Evolutionary conservation across 2,113 vertebrate species (phyloP), one percentile per base, ranked within the genome.

Genomic region (Archilochus colubris): DNA sequence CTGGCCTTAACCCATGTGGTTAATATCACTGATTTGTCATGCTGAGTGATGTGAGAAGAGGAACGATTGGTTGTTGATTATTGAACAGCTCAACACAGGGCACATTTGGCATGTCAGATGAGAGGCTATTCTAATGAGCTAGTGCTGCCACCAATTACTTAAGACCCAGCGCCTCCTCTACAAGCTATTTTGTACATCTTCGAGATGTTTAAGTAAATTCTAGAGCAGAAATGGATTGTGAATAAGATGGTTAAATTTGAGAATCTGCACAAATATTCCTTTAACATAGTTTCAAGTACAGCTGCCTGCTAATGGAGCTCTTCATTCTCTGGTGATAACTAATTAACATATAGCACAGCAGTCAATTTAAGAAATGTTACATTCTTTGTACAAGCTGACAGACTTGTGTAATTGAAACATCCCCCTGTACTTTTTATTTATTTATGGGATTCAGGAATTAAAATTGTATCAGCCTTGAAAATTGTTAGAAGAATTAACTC

Each of bases 21-120:
- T 98, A 97, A 97, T 97, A 97, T 97, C 95, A 97, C 97, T 96
- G 97, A 97, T 98, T 97, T 97, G 96, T 98, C 97, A 98, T 92
- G 83, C 89, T 96, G 96, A 97, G 94, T 97, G 94, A 95, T 80
- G 93, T 94, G 97, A 92, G 77, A 96, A 97, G 89, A 97, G 94
- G 93, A 97, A 96, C 92, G 74, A 97, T 97, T 95, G 97, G 96
- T 96, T 96, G 95, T 88, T 98, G 97, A 97, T 98, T 97, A 98
- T 98, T 96, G 97, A 97, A 79, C 82, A 85, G 91, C 96, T 97
- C 97, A 97, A 97, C 95, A 64, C 80, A 89, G 95, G 95, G 94
- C 95, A 97, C 97, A 96, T 97, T 97, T 97, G 97, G 95, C 94
- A 94, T 94, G 87, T 96, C 97, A 95, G 88, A 97, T 91, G 93